These are phyloP conservation scores for Neomonachus schauinslandi DNA, from an alignment of 2,113 vertebrate genomes.

Conservation along the genomic window DNA sequence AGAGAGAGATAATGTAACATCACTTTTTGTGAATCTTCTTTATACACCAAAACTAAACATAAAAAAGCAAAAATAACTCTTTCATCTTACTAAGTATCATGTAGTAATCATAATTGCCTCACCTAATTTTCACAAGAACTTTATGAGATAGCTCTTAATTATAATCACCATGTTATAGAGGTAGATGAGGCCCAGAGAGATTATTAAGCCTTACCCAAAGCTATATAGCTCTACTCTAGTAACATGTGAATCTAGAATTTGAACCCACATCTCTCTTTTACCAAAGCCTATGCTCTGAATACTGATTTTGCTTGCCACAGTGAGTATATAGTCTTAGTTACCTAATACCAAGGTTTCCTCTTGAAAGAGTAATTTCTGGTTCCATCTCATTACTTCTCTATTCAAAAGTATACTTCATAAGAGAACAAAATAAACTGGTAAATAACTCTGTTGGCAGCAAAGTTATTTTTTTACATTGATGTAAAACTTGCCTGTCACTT, in stretches of 20 bases:
- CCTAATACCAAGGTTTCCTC: background rate
- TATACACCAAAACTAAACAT: background rate
- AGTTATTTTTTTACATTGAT: background rate
- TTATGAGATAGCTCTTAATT: background rate
- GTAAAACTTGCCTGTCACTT: background rate
- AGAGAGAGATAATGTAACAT: background rate
- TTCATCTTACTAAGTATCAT: background rate
- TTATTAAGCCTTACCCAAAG: background rate
- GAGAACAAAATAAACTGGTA: background rate
- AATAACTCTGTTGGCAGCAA: background rate
- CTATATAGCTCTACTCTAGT: background rate
- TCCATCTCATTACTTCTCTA: background rate
- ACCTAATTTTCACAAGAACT: background rate
- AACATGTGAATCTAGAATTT: background rate
- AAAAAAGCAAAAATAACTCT: background rate
- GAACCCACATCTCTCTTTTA: background rate
- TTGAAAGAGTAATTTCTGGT: background rate
- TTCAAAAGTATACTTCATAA: background rate
- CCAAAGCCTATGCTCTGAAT: background rate
- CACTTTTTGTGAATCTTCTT: background rate
- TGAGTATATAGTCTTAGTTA: background rate
- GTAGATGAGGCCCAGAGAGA: background rate
- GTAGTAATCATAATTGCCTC: background rate
- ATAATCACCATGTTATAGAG: background rate
- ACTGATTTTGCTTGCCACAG: background rate